phyloP scores from a whole-genome alignment of 2,888 invertebrate species.

The Drosophila seclusa region DNA sequence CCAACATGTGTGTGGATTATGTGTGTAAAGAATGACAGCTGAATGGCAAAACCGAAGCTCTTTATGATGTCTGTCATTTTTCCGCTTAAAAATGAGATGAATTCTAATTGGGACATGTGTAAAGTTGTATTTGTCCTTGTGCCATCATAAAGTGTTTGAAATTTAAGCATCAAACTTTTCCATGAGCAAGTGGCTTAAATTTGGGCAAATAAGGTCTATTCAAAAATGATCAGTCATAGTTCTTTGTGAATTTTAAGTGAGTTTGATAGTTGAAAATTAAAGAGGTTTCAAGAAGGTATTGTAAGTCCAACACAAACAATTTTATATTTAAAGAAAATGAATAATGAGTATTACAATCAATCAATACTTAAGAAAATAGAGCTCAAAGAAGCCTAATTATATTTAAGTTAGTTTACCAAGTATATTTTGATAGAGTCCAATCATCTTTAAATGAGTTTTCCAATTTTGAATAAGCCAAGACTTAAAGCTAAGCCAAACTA shows the following conservation, averaged over 20 bases:
- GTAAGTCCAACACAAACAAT: background rate
- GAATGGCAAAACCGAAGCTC: slow-evolving; percentile 23
- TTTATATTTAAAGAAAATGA: background rate
- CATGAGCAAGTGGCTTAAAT: background rate
- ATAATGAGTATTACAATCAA: background rate
- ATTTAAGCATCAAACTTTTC: slow-evolving; percentile 16
- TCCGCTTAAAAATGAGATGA: slow-evolving; percentile 31
- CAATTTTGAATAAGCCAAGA: background rate
- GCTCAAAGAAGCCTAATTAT: background rate
- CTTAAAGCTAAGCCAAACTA: background rate
- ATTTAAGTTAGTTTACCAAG: background rate
- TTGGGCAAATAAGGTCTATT: background rate
- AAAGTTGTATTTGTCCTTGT: slow-evolving; percentile 26
- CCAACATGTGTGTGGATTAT: slow-evolving; percentile 55
- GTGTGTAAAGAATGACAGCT: slow-evolving; percentile 29
- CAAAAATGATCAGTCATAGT: background rate
- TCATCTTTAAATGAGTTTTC: background rate
- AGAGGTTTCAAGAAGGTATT: background rate
- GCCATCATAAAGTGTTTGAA: slow-evolving; percentile 4
- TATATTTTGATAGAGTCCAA: background rate
- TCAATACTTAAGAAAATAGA: background rate
- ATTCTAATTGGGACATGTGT: slow-evolving; percentile 57
- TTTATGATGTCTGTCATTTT: slow-evolving; percentile 51
- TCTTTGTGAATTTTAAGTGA: background rate
- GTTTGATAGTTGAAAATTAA: background rate